Evolutionary conservation across 2,113 vertebrate genomes (phyloP), one percentile per base, ranked within the genome.

Genomic region (Sphaerodactylus townsendi): DNA sequence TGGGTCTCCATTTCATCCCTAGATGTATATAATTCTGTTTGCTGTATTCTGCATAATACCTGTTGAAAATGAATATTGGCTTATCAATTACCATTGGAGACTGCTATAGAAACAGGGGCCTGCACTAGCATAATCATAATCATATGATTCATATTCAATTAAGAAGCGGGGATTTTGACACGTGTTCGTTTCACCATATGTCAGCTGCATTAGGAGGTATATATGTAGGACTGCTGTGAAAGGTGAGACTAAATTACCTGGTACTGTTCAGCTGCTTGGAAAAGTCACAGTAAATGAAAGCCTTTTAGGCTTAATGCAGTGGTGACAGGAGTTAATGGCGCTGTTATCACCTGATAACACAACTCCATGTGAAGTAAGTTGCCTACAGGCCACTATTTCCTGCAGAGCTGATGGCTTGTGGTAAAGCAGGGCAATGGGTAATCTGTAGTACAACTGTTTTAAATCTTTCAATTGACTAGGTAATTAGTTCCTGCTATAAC

Each of bases 161-260:
- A 82, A 82, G 79, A 87, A 92, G 87, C 74, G 88, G 74, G 77
- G 66, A 82, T 86, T 85, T 17, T 44, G 90, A 90, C 90, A 56
- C 70, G 69, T 81, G 44, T 89, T 90, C 77, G 79, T 92, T 93
- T 79, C 84, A 84, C 48, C 30, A 17, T 35, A 75, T 1, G 25
- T 84, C 85, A n/a, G 84, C 81, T 93, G 93, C 88, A 76, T 94
- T 94, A 93, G 86, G 81, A 84, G 87, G 83, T 88, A 87, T 83
- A 79, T 88, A 91, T 94, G 96, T 91, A 80, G 76, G 89, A 82
- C 69, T 92, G 88, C 92, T 95, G 82, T 91, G 88, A 91, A 89
- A 93, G 89, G 89, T 91, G 89, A 81, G 77, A 76, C 85, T 93
- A 89, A 92, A 84, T 79, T 88, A 83, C 74, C 87, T 90, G 2